These are phyloP conservation scores for Rousettus leschenaultii DNA, from an alignment of 2,113 vertebrate genomes.

Conservation along the genomic window DNA sequence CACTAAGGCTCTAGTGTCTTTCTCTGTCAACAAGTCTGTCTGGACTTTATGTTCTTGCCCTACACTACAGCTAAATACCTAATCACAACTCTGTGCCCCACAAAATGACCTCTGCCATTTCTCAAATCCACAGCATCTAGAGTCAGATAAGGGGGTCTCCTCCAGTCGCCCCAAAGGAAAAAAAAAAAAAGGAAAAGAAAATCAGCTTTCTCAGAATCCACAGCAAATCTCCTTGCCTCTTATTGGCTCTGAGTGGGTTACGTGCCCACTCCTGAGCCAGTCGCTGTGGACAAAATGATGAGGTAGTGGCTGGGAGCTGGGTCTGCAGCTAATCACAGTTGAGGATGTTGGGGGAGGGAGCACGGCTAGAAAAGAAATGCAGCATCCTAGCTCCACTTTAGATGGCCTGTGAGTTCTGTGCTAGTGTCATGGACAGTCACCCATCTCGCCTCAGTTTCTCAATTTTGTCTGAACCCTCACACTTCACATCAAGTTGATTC, in stretches of 20 bases:
- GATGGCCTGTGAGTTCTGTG: background rate
- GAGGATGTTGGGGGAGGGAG: background rate
- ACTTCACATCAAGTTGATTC: background rate
- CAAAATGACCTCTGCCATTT: background rate
- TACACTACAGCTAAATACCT: background rate
- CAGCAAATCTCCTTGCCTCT: background rate
- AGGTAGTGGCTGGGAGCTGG: background rate
- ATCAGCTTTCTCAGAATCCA: too few species aligned
- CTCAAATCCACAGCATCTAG: background rate
- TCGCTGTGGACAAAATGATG: background rate
- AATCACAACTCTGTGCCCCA: background rate
- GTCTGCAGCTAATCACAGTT: background rate
- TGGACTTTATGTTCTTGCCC: background rate
- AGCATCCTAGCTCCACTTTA: background rate
- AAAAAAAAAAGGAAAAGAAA: too few species aligned
- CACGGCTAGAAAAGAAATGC: background rate
- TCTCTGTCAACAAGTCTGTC: background rate
- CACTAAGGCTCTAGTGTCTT: background rate
- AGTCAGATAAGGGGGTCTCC: background rate
- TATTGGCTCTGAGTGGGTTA: background rate
- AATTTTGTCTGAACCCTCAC: background rate
- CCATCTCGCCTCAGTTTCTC: background rate
- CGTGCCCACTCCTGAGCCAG: background rate
- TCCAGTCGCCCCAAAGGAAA: background rate
- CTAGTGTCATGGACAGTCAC: background rate